Base-by-base conservation (phyloP, 2,797 vertebrate species). In the Danio aesculapii region DNA sequence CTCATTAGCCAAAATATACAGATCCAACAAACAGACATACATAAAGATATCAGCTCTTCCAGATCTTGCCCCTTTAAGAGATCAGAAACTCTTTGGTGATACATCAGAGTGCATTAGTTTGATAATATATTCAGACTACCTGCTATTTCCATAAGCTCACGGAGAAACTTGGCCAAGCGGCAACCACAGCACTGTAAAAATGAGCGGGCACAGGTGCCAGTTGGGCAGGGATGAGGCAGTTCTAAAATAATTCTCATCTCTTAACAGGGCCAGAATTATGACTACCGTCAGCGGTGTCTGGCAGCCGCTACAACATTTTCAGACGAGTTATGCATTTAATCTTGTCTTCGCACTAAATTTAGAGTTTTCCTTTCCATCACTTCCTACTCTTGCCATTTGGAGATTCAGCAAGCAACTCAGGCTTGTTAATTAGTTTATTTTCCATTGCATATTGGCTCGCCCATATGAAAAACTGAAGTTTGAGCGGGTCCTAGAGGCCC, bases 181-280 rank as follows among this genome's bases (percentile, higher is more conserved):
- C 8, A 78, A 61, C 44, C 44, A 43, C 16, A 10, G 21, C 44
- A 8, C 75, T 5, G 8, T 77, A 49, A 61, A 78, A 69, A 78
- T 69, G 16, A 50, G 55, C 8, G n/a, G 21, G 11, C 44, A 49
- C 44, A 69, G 55, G 66, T 69, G 64, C 76, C 76, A 78, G 50
- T 17, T 69, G 76, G 76, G 76, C 64, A 78, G 16, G 55, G 44
- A 68, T 59, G 66, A 69, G 76, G 64, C 53, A 78, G 55, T 50
- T 50, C 53, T 85, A 77, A 83, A 87, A 67, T 75, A 81, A 53
- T 81, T 74, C 53, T 82, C 63, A 64, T 73, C 11, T 81, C 52
- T 83, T 50, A 70, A 66, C 80, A n/a, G 71, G 19, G 59, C 55
- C 9, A 46, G 17, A 10, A n/a, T 78, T 78, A 78, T 69, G 64